Conservation (phyloP, 2,888 invertebrate species). For the Dicyrtoma fusca region DNA sequence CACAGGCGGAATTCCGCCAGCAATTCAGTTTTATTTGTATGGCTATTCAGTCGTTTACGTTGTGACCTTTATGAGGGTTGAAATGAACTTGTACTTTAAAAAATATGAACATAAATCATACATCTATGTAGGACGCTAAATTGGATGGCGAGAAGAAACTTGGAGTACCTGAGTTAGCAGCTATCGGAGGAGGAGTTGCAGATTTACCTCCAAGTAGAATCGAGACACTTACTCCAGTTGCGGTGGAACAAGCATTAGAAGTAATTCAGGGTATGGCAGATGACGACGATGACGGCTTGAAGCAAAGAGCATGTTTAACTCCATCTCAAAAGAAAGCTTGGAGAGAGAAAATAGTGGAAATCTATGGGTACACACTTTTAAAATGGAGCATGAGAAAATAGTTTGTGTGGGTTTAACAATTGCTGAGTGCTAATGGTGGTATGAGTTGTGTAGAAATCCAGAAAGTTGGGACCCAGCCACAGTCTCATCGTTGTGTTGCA, state of each 20-base stretch:
- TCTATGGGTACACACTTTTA: conserved; percentile 45
- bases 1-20: too few relatives aligned
- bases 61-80: too few relatives aligned
- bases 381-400: too few relatives aligned
- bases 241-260: conserved; percentile 50
- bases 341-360: conserved; percentile 45
- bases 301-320: conserved; percentile 50
- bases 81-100: too few relatives aligned
- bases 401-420: background rate
- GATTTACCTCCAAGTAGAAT: conserved; percentile 51
- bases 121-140: conserved; percentile 35
- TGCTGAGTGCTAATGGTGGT: too few relatives aligned
- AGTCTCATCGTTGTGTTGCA: conserved; percentile 49
- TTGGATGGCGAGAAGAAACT: conserved; percentile 40
- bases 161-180: conserved; percentile 50
- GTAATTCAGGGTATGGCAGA: conserved; percentile 51
- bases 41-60: too few relatives aligned
- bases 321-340: conserved; percentile 49
- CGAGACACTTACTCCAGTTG: conserved; percentile 47
- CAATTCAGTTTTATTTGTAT: too few relatives aligned
- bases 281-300: conserved; percentile 53
- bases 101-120: too few relatives aligned
- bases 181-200: conserved; percentile 48
- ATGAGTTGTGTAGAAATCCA: conserved; percentile 31
- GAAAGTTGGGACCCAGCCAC: conserved; percentile 48